Evolutionary conservation across 1,140 invertebrate species (phyloP).

Genomic region (Drosophila simulans): DNA sequence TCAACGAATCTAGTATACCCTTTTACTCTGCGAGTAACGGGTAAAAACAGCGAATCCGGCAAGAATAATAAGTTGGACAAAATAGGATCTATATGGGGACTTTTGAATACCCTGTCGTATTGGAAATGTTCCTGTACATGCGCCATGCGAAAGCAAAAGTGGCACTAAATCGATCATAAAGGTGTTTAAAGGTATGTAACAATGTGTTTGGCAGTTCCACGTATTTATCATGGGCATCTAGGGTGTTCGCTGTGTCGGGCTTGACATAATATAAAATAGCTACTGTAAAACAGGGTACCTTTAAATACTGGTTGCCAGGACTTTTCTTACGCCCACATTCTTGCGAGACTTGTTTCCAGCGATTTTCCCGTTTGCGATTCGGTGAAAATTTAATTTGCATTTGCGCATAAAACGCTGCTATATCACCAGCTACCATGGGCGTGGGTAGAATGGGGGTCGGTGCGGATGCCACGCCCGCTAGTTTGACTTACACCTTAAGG

Average conservation of each 20-base stretch:
- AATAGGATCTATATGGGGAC: not conserved
- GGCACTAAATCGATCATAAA: not conserved
- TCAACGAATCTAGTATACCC: too few species aligned
- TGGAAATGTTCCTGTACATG: not conserved
- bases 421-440: constrained; percentile 34
- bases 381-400: constrained; percentile 80
- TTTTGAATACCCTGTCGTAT: not conserved
- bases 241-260: too few species aligned
- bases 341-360: constrained; percentile 58
- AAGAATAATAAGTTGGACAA: constrained; percentile 10
- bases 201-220: not conserved
- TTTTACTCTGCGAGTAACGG: too few species aligned
- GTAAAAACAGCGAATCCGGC: constrained; percentile 3
- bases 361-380: constrained; percentile 49
- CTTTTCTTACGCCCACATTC: constrained; percentile 25
- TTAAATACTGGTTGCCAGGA: not conserved
- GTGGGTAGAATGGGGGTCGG: not conserved
- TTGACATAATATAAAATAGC: too few species aligned
- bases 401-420: constrained; percentile 73
- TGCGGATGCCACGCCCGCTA: constrained; percentile 36
- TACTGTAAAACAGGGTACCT: not conserved
- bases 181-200: not conserved
- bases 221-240: too few species aligned
- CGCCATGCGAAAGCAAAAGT: too few species aligned
- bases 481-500: constrained; percentile 58